Evolutionary conservation across 2,113 vertebrate species (phyloP).

Genomic region (Phrynosoma blainvillii): DNA sequence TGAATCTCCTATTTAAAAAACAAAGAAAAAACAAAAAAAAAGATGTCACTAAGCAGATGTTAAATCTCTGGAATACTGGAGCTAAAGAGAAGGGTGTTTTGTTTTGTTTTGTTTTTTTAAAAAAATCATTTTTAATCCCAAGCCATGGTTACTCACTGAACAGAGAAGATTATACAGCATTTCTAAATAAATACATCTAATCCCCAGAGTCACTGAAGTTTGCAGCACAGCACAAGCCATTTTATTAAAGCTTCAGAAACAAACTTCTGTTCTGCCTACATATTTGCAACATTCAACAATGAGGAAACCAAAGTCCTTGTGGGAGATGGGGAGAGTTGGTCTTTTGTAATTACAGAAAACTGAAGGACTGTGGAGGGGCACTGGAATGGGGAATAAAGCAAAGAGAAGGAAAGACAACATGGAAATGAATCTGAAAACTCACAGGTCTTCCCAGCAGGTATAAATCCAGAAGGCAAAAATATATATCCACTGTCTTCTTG

Average conservation of each 20-base stretch:
- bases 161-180: slow-evolving; percentile 36
- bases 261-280: slow-evolving; percentile 14
- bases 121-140: slow-evolving; percentile 48
- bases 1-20: slow-evolving; percentile 29
- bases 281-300: slow-evolving; percentile 24
- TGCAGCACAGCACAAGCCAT: slow-evolving; percentile 26
- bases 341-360: not conserved
- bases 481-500: not conserved
- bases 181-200: slow-evolving; percentile 55
- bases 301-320: not conserved
- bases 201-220: slow-evolving; percentile 49
- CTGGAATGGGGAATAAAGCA: not conserved
- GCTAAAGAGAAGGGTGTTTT: slow-evolving; percentile 18
- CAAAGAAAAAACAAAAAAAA: slow-evolving; percentile 27
- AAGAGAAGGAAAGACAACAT: rapidly evolving
- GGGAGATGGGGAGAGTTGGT: not conserved
- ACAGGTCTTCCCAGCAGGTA: not conserved
- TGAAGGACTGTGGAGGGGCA: not conserved
- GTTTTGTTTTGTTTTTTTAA: slow-evolving; percentile 8
- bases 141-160: slow-evolving; percentile 37
- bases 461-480: not conserved
- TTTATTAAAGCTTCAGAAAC: slow-evolving; percentile 37
- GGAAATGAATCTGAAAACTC: not conserved
- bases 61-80: slow-evolving; percentile 32
- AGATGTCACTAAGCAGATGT: slow-evolving; percentile 50